A percentile compares a stretch with the other conserved stretches of the same genome.
Evolutionary conservation across 2,113 vertebrate genomes (phyloP).

Genomic region (Brevimyrus niger): DNA sequence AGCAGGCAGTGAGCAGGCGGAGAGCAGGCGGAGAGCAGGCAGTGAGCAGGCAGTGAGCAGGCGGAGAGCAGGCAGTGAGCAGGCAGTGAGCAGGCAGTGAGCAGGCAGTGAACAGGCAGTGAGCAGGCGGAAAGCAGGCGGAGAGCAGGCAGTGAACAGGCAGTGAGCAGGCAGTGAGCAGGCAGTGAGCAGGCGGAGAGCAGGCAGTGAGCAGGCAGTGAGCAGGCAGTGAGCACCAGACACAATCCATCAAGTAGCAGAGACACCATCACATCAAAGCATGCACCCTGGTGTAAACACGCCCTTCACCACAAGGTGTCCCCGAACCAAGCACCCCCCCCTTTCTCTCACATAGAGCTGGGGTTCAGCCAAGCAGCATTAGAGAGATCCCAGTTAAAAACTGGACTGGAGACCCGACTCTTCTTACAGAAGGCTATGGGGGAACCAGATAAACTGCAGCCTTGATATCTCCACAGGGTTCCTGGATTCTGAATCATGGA

Average conservation of each 20-base stretch:
- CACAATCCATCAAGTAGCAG: constrained; percentile 19
- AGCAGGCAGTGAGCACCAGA: background rate
- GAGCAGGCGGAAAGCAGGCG: background rate
- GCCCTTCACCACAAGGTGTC: background rate
- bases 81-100: background rate
- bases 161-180: background rate
- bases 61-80: background rate
- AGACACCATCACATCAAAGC: constrained; percentile 20
- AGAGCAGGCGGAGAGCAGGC: background rate
- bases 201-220: background rate
- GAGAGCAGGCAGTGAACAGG: no score
- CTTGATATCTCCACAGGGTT: background rate
- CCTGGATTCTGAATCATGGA: background rate
- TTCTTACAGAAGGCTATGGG: background rate
- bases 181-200: background rate
- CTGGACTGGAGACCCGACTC: background rate
- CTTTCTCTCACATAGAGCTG: constrained; percentile 11
- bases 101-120: no score
- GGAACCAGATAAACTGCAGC: background rate
- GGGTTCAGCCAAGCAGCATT: constrained; percentile 26
- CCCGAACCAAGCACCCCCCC: background rate
- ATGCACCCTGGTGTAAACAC: background rate
- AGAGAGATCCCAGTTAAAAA: background rate
- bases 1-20: background rate
- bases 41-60: background rate